These are phyloP conservation scores for Cetoscarus ocellatus DNA, from an alignment of 2,797 vertebrate species.

Conservation along the genomic window DNA sequence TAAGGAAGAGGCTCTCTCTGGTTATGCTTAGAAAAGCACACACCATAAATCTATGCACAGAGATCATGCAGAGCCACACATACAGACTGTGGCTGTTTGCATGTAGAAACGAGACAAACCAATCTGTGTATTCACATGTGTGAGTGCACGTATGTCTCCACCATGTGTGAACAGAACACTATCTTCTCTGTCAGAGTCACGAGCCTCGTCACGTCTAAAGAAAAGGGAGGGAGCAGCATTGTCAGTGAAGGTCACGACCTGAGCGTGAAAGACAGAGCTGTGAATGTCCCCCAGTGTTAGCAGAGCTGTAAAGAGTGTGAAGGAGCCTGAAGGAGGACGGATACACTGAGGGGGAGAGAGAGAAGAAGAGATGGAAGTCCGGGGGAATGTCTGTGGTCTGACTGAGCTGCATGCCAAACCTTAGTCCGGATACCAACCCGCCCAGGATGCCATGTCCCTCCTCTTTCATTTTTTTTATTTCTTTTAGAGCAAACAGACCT, in stretches of 20 bases:
- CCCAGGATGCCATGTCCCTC: conserved; percentile 48
- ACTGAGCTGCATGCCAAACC: conserved; percentile 65
- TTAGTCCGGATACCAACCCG: conserved; percentile 66
- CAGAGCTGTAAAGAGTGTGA: conserved; percentile 1
- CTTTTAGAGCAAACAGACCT: conserved; percentile 43
- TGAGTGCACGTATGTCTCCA: conserved; percentile 17
- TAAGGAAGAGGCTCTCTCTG: conserved; percentile 15
- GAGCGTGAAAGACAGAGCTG: conserved; percentile 28
- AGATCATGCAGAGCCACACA: conserved; percentile 21
- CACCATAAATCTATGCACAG: conserved; percentile 44
- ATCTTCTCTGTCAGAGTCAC: conserved; percentile 36
- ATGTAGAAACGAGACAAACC: conserved; percentile 50
- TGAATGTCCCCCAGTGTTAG: conserved; percentile 63
- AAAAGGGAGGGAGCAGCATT: conserved; percentile 57
- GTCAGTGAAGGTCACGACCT: conserved; percentile 48
- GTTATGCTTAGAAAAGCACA: conserved; percentile 54
- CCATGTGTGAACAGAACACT: conserved; percentile 55
- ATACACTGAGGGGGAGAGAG: conserved; percentile 26
- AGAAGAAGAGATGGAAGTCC: conserved; percentile 43
- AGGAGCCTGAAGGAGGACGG: conserved; percentile 25
- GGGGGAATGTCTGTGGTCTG: conserved; percentile 61
- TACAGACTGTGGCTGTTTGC: conserved; percentile 54
- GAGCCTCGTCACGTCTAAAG: conserved; percentile 50
- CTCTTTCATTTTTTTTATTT: conserved; percentile 10
- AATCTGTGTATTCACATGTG: conserved; percentile 50